phyloP scores from a whole-genome alignment of 2,888 invertebrate genomes.

The Ischnura elegans region DNA sequence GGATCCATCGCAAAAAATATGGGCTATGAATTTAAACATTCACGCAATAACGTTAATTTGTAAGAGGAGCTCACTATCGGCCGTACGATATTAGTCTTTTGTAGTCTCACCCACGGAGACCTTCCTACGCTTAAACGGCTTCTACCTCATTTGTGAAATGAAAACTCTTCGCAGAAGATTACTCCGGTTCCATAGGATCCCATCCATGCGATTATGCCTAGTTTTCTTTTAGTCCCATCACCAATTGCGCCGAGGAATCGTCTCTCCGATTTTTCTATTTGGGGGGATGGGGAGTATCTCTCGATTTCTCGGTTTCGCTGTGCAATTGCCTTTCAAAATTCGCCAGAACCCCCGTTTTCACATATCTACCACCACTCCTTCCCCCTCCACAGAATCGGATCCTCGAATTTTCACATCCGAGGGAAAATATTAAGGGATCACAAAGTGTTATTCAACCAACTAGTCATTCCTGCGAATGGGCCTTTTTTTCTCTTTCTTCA shows the following conservation, averaged over 20 bases:
- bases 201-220: neutral
- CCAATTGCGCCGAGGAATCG: neutral
- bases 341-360: neutral
- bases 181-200: neutral
- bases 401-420: neutral
- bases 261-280: neutral
- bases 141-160: neutral
- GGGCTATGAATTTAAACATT: no score
- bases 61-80: no score
- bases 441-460: neutral
- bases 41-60: no score
- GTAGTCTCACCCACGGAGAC: neutral
- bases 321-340: neutral
- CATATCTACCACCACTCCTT: neutral
- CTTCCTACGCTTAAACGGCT: neutral
- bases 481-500: neutral
- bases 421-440: neutral
- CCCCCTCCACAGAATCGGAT: neutral
- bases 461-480: neutral
- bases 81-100: neutral
- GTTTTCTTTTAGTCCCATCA: neutral
- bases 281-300: no score
- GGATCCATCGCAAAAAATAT: no score
- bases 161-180: neutral
- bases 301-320: neutral